These are phyloP conservation scores for Amphimedon queenslandica DNA, from an alignment of 37 sponge, comb jelly and placozoan genomes.

Conservation along the genomic window DNA sequence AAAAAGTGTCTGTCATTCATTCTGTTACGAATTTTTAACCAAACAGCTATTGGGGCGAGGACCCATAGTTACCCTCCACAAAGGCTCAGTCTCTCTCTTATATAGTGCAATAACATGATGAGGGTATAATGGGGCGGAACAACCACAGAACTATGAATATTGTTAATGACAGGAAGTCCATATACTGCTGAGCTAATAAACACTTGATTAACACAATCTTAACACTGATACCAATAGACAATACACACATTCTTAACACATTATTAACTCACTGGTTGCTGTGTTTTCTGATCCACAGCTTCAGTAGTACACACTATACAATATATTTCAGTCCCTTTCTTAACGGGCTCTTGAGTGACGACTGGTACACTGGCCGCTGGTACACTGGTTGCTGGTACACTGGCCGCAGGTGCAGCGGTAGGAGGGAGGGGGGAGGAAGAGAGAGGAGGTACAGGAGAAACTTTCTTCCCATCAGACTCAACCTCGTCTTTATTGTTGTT, in stretches of 20 bases:
- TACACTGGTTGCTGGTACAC: not conserved
- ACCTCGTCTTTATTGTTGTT: not conserved
- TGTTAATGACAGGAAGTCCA: too few relatives aligned
- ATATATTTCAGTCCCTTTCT: not conserved
- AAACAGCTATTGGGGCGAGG: too few relatives aligned
- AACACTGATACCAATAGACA: constrained; percentile 13
- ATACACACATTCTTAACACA: too few relatives aligned
- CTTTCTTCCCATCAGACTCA: not conserved
- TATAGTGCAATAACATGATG: too few relatives aligned
- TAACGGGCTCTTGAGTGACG: constrained; percentile 5
- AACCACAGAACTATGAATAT: too few relatives aligned
- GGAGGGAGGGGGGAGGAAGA: too few relatives aligned
- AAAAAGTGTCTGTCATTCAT: too few relatives aligned
- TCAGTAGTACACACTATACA: constrained; percentile 59
- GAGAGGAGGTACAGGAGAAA: not conserved
- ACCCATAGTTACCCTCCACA: too few relatives aligned
- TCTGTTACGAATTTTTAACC: too few relatives aligned
- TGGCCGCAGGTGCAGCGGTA: not conserved
- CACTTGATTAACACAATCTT: not conserved
- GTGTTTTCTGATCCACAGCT: constrained; percentile 48
- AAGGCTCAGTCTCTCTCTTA: too few relatives aligned
- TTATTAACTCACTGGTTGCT: constrained; percentile 24
- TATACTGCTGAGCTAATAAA: too few relatives aligned
- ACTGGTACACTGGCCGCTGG: not conserved
- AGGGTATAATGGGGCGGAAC: too few relatives aligned